Evolutionary conservation across 2,113 vertebrate species (phyloP), one percentile per base, ranked within the genome.

Genomic region (Prinia subflava): DNA sequence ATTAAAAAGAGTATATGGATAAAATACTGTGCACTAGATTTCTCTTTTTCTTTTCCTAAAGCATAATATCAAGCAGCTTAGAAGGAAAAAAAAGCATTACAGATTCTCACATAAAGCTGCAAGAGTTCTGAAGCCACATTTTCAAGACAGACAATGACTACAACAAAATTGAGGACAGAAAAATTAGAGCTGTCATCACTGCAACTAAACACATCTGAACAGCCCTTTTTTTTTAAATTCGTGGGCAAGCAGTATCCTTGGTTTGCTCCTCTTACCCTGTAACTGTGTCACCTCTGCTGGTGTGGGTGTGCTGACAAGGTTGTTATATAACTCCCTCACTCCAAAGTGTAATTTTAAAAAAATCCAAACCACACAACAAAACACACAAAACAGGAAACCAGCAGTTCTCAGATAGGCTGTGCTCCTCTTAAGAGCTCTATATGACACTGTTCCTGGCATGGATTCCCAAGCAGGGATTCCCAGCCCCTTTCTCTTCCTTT

Each of bases 361-460:
- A 47, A 14, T 2, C 15, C 7, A 52, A 44, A 19, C 27, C 20
- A 80, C 13, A 46, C 81, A 56, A 41, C 8, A 42, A 47, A 50
- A 37, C 7, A 24, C 53, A 41, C 11, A 35, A 56, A 77, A 79
- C 39, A 42, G 55, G 68, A 91, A 89, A n/a, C 6, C 42, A 74
- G 15, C 21, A 10, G 46, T 37, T 77, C 44, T 80, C 46, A 69
- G 70, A 41, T 3, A 78, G 18, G 3, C 22, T 89, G 14, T 18
- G 11, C 19, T 76, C 23, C 37, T 69, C 41, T 35, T 20, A 56
- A 52, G 18, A 68, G 37, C 7, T 87, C 47, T 82, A 20, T 50
- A 52, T 0, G 0, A 31, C 46, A 28, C 3, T 35, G 6, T 13
- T 53, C 53, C 6, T 37, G 23, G 30, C 8, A 1, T 42, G 33